phyloP scores from a whole-genome alignment of 2,113 vertebrate species.

The Hystrix cristata region DNA sequence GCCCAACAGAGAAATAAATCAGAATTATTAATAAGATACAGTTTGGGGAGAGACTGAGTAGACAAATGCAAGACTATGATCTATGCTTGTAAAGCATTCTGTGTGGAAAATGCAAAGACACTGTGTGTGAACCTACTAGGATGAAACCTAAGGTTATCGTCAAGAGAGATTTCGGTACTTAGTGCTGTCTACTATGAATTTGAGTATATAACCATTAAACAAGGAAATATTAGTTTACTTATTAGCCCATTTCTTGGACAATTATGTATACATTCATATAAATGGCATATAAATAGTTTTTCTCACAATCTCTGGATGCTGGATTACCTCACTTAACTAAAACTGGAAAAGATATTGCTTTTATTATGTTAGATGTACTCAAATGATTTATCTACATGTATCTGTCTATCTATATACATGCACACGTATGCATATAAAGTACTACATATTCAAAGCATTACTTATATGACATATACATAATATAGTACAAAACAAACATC shows the following conservation, averaged over 20 bases:
- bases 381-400: neutral
- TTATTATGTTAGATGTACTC: accelerated
- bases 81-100: accelerated
- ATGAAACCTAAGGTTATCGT: neutral
- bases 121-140: accelerated
- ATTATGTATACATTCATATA: neutral
- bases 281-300: neutral
- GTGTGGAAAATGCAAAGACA: neutral
- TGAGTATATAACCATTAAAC: accelerated
- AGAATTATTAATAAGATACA: accelerated
- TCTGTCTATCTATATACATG: neutral
- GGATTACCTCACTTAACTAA: neutral
- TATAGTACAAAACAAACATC: neutral
- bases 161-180: neutral
- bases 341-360: accelerated
- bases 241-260: neutral
- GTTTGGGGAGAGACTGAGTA: neutral
- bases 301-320: neutral
- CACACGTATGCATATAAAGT: accelerated
- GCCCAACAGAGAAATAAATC: accelerated
- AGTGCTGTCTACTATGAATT: neutral
- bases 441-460: too few species aligned
- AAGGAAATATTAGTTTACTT: neutral
- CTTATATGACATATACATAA: neutral
- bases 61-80: neutral